phyloP scores from a whole-genome alignment of 2,797 vertebrate genomes.

The Sciaenops ocellatus region DNA sequence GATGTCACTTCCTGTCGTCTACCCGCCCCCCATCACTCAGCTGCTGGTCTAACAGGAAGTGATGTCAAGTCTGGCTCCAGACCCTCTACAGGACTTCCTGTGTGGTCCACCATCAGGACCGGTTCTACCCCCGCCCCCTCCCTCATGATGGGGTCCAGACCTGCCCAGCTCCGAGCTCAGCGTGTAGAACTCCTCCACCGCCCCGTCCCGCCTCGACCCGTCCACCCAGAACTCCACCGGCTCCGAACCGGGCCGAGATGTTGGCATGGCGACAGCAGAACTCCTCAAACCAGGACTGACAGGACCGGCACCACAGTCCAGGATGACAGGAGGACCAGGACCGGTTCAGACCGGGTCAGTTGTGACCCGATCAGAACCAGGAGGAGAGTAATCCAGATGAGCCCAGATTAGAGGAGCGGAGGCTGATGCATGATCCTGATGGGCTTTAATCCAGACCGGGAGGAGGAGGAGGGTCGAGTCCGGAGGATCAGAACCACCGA shows the following conservation, averaged over 20 bases:
- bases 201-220: constrained; percentile 86
- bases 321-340: background rate
- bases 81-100: too few relatives aligned
- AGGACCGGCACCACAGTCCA: constrained; percentile 5
- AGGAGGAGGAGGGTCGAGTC: constrained; percentile 12
- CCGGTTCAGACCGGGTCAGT: constrained; percentile 42
- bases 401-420: constrained; percentile 68
- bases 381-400: constrained; percentile 65
- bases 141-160: constrained; percentile 48
- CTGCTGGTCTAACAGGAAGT: too few relatives aligned
- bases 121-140: too few relatives aligned
- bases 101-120: too few relatives aligned
- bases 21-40: too few relatives aligned
- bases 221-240: constrained; percentile 91
- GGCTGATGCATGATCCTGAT: constrained; percentile 65
- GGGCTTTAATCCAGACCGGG: constrained; percentile 62
- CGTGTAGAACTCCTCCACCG: constrained; percentile 88
- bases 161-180: constrained; percentile 89
- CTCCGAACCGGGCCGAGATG: constrained; percentile 81
- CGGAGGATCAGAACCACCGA: too few relatives aligned
- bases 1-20: too few relatives aligned
- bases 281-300: constrained; percentile 33
- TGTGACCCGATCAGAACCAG: constrained; percentile 62
- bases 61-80: too few relatives aligned
- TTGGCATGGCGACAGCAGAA: constrained; percentile 83